Conservation (phyloP, 2,113 vertebrate species). For the Campylomormyrus numenius region DNA sequence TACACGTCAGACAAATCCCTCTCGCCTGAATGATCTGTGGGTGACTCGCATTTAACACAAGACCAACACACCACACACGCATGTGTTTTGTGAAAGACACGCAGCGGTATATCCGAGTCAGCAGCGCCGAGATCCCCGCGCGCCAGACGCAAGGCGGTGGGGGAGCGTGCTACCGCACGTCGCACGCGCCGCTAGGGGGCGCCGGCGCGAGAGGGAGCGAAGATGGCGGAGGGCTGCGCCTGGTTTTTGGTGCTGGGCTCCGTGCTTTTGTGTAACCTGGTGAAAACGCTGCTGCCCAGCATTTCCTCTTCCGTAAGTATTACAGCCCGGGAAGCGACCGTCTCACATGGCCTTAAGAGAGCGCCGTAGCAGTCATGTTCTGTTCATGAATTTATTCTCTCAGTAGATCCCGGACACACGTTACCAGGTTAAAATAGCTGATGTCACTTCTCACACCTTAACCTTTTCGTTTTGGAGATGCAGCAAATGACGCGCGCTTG, state of each 20-base stretch:
- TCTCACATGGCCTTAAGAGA: not conserved
- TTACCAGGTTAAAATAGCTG: not conserved
- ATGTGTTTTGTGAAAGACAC: not conserved
- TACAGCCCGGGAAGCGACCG: not conserved
- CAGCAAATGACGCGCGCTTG: not conserved
- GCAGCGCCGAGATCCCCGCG: not conserved
- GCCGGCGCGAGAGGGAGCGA: not conserved
- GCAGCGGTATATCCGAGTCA: not conserved
- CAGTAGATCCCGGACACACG: not conserved
- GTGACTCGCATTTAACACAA: not conserved
- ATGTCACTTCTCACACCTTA: not conserved
- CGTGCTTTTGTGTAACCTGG: conserved; percentile 25
- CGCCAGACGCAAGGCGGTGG: not conserved
- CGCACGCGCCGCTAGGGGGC: not conserved
- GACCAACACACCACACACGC: not conserved
- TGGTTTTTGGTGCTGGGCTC: conserved; percentile 21
- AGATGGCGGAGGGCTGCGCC: conserved; percentile 52
- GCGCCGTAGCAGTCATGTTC: not conserved
- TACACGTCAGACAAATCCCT: not conserved
- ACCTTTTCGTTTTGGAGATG: not conserved
- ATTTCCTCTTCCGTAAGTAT: conserved; percentile 26
- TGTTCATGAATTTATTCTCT: not conserved
- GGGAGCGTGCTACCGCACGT: not conserved
- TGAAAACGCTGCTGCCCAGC: conserved; percentile 21
- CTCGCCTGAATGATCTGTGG: not conserved